These are phyloP conservation scores for Ischnura elegans DNA, from an alignment of 2,888 invertebrate genomes.

Conservation along the genomic window DNA sequence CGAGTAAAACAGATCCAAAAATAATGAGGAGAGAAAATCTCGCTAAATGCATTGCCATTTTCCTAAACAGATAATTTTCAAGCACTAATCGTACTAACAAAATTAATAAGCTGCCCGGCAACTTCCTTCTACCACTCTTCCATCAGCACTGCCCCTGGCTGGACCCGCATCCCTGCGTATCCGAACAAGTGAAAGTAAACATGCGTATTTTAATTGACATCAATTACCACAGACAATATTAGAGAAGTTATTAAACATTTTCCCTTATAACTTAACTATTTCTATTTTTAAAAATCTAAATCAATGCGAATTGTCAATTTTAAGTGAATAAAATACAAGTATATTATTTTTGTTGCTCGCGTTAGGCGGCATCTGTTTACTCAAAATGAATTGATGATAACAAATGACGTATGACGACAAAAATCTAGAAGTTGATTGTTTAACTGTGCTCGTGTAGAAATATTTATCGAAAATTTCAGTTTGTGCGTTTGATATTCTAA, in stretches of 20 bases:
- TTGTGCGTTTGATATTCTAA: too few relatives aligned
- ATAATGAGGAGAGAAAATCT: background rate
- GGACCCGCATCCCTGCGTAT: background rate
- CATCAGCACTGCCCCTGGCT: background rate
- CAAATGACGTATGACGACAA: conserved; percentile 59
- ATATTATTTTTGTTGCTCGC: background rate
- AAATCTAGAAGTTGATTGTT: background rate
- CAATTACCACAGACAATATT: background rate
- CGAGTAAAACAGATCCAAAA: background rate
- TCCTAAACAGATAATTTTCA: too few relatives aligned
- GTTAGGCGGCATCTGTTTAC: conserved; percentile 51
- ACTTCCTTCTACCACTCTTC: background rate
- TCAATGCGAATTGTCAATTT: background rate
- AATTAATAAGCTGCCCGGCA: background rate
- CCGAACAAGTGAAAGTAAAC: background rate
- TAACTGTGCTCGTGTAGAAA: background rate
- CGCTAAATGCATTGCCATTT: background rate
- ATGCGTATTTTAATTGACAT: background rate
- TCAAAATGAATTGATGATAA: conserved; percentile 24
- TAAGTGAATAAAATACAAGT: background rate
- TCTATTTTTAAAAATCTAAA: background rate
- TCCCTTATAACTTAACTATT: background rate
- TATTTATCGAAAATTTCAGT: background rate
- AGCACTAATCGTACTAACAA: too few relatives aligned
- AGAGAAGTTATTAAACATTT: background rate